Evolutionary conservation across 2,113 vertebrate genomes (phyloP).

Genomic region (Micronisus gabar): DNA sequence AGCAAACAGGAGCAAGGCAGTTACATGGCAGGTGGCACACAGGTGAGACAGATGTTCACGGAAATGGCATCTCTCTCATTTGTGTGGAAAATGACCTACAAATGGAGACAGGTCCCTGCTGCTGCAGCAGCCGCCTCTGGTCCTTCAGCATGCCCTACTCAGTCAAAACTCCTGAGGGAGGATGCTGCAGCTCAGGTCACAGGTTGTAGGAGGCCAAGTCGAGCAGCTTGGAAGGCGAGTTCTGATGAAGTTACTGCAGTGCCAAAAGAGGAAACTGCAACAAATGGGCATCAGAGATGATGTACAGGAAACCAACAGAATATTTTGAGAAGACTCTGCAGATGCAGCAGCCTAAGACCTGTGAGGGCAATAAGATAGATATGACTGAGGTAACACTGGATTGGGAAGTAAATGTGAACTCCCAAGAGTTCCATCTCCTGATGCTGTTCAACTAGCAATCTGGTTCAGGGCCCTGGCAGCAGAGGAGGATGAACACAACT

Average conservation of each 20-base stretch:
- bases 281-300: background rate
- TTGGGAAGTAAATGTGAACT: background rate
- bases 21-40: background rate
- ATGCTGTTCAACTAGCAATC: background rate
- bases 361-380: background rate
- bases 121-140: background rate
- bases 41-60: background rate
- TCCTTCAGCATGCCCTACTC: background rate
- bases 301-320: background rate
- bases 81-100: background rate
- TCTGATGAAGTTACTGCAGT: background rate
- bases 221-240: fast-evolving
- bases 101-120: background rate
- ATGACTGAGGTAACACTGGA: background rate
- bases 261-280: background rate
- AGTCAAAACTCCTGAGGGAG: background rate
- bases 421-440: background rate
- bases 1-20: background rate
- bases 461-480: background rate
- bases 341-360: background rate
- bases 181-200: background rate
- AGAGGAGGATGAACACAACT: background rate
- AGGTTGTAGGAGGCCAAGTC: background rate
- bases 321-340: background rate
- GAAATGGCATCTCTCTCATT: background rate